Evolutionary conservation across 2,888 invertebrate genomes (phyloP).

Genomic region (Drosophila maculinotata): DNA sequence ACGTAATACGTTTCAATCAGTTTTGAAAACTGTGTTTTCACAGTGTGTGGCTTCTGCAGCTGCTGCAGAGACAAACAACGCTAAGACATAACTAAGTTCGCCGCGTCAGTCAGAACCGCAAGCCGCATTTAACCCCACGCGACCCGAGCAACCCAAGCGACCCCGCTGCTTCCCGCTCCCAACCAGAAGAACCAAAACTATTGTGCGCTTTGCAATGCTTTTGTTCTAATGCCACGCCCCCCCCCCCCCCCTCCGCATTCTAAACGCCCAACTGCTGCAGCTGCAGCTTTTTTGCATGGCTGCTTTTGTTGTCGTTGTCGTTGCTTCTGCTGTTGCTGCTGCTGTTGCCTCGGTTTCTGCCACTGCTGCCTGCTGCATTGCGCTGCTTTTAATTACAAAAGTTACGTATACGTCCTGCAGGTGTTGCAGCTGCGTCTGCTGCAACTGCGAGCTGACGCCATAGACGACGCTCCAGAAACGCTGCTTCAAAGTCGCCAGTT

Average conservation of each 20-base stretch:
- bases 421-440: conserved; percentile 71
- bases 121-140: conserved; percentile 62
- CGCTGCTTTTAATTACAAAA: conserved; percentile 80
- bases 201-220: conserved; percentile 64
- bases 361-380: conserved; percentile 53
- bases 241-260: conserved; percentile 43
- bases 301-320: conserved; percentile 63
- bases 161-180: background rate
- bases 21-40: background rate
- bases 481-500: conserved; percentile 76
- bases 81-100: conserved; percentile 67
- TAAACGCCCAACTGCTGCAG: conserved; percentile 33
- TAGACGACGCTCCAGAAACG: conserved; percentile 45
- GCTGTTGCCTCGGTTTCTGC: conserved; percentile 6
- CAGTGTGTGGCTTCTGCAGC: conserved; percentile 28
- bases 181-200: conserved; percentile 51
- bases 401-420: conserved; percentile 79
- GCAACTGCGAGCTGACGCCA: conserved; percentile 40
- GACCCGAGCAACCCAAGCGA: conserved; percentile 7
- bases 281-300: conserved; percentile 70
- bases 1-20: no score
- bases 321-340: conserved; percentile 12
- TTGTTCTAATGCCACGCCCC: conserved; percentile 68
- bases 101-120: conserved; percentile 63
- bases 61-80: conserved; percentile 44